Base-by-base conservation (phyloP, 1,140 invertebrate species). In the Heliconius himera region DNA sequence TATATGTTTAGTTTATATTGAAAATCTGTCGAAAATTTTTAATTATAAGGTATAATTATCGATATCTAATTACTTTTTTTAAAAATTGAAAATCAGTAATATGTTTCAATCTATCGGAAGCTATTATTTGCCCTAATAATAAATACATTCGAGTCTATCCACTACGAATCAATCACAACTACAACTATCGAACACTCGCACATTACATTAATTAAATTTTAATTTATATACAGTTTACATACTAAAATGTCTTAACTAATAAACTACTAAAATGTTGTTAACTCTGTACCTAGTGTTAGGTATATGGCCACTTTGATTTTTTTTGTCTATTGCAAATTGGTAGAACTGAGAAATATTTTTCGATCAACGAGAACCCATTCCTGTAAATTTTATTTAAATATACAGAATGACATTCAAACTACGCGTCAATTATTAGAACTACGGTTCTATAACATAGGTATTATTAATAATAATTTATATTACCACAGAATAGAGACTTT, bases 141-240 rank as follows among this genome's bases (percentile, higher is more conserved):
- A 86, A 86, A 86, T 82, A 79, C 83, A 84, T 66, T 66, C 60
- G 66, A 77, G 77, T 77, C 72, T 83, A 83, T 84, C 84, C 77
- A 84, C 91, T 90, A 94, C 89, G 84, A 90, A 87, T 88, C 83
- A 85, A 90, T 90, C 88, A 92, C 89, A 87, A 87, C 92, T 93
- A 94, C 92, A 89, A 83, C 92, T 94, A 94, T 94, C 89, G 88
- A 94, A 93, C 92, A 93, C 91, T 91, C 93, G 90, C 92, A 93
- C 93, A 88, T 91, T 91, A 93, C 89, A 91, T 90, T 90, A 89
- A 92, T 91, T 93, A 91, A 83, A 87, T 86, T 90, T 88, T 89
- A 92, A 92, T 91, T 89, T 93, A 94, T 94, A 93, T 94, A 94
- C 93, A 94, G 87, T 85, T 94, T 91, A 93, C 70, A 80, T 29